phyloP scores from a whole-genome alignment of 2,113 vertebrate species.

The Sceloporus tristichus region DNA sequence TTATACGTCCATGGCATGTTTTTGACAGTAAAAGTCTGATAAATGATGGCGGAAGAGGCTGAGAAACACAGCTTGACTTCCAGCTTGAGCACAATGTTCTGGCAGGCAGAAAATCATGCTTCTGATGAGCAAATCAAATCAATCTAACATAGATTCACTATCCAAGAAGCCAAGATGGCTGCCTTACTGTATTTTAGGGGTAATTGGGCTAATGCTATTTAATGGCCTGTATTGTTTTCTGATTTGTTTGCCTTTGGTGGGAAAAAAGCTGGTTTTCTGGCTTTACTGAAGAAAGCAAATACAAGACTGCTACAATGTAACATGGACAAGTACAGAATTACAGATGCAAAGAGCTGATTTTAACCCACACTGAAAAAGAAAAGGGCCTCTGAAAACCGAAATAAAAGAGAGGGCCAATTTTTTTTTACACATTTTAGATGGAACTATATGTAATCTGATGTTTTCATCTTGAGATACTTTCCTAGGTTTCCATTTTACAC shows the following conservation, averaged over 20 bases:
- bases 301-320: background rate
- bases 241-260: background rate
- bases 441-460: background rate
- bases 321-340: background rate
- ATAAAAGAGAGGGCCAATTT: too few relatives aligned
- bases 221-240: background rate
- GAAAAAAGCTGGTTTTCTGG: background rate
- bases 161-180: constrained; percentile 1
- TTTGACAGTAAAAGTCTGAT: background rate
- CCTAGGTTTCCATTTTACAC: background rate
- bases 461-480: background rate
- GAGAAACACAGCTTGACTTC: background rate
- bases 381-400: background rate
- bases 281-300: background rate
- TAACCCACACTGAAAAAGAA: background rate
- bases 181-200: background rate
- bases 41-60: background rate
- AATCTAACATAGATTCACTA: constrained; percentile 9
- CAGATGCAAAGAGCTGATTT: background rate
- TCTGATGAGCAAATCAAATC: background rate
- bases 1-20: background rate
- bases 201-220: background rate
- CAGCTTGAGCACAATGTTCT: background rate
- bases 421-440: background rate
- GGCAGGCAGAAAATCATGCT: background rate